Evolutionary conservation across 2,888 invertebrate species (phyloP).

Genomic region (Cephalotes varians): DNA sequence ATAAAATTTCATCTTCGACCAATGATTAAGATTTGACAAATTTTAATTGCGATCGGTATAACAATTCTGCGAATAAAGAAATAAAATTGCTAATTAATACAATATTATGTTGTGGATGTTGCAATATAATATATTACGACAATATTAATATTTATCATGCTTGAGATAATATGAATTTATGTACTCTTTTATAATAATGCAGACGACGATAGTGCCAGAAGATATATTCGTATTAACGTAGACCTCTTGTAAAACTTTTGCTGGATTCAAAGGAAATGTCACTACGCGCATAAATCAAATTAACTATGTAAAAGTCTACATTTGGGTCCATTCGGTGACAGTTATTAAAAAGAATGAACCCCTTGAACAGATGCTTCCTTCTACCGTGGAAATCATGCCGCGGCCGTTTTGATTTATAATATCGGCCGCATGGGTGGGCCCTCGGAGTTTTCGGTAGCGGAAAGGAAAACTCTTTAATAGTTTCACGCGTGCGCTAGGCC

Average conservation of each 20-base stretch:
- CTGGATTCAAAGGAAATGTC: conserved; percentile 33
- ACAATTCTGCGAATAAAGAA: neutral
- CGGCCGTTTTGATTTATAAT: conserved; percentile 70
- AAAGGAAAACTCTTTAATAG: conserved; percentile 71
- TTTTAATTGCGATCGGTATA: neutral
- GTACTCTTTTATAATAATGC: conserved; percentile 10
- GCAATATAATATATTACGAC: neutral
- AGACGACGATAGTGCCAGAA: neutral
- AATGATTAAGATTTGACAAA: neutral
- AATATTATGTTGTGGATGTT: too few species aligned
- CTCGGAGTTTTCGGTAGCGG: conserved; percentile 65
- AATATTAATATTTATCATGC: neutral
- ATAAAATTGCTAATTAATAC: neutral
- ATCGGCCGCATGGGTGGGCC: conserved; percentile 75
- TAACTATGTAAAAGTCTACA: conserved; percentile 70
- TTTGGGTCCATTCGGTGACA: conserved; percentile 64
- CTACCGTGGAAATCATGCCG: conserved; percentile 66
- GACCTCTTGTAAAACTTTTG: conserved; percentile 35
- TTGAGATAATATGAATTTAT: conserved; percentile 4
- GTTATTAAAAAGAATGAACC: conserved; percentile 72
- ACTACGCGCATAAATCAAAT: conserved; percentile 73
- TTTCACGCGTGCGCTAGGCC: conserved; percentile 67
- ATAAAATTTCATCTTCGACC: neutral
- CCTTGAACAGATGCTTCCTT: conserved; percentile 66
- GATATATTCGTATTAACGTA: conserved; percentile 12